A percentile compares a stretch with the other conserved stretches of the same genome.
phyloP scores from a whole-genome alignment of 2,888 invertebrate species.

The Pseudeuparius sepicola region DNA sequence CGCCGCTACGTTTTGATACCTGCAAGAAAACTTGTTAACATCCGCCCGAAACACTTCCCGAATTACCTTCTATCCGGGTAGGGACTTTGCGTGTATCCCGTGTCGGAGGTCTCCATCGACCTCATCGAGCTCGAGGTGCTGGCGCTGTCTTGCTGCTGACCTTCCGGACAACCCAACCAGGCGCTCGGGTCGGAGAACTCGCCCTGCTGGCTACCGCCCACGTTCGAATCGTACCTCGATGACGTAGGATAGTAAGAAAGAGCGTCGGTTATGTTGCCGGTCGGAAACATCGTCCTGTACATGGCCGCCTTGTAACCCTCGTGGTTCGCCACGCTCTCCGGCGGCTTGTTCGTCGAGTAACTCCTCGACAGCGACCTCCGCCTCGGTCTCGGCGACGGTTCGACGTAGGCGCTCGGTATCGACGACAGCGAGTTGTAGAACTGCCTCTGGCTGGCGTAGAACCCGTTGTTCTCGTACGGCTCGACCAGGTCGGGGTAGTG shows the following conservation, averaged over 20 bases:
- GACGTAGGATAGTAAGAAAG: conserved; percentile 73
- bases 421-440: conserved; percentile 39
- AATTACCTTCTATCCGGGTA: conserved; percentile 31
- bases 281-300: conserved; percentile 59
- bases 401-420: conserved; percentile 2
- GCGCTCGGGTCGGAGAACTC: conserved; percentile 49
- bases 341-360: conserved; percentile 43
- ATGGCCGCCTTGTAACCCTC: conserved; percentile 55
- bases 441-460: conserved; percentile 40
- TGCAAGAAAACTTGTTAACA: conserved; percentile 11
- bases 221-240: conserved; percentile 46
- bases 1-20: conserved; percentile 20
- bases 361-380: conserved; percentile 47
- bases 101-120: conserved; percentile 47
- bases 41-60: conserved; percentile 7
- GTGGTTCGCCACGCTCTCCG: conserved; percentile 50
- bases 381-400: conserved; percentile 12
- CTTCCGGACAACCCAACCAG: conserved; percentile 41
- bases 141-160: conserved; percentile 44
- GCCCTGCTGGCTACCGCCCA: conserved; percentile 44
- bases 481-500: conserved; percentile 61
- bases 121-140: conserved; percentile 52
- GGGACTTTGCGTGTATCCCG: conserved; percentile 41
- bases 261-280: conserved; percentile 67
- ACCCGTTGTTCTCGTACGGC: conserved; percentile 44